These are phyloP conservation scores for Chaetodon auriga DNA, from an alignment of 2,113 vertebrate genomes.

Conservation along the genomic window DNA sequence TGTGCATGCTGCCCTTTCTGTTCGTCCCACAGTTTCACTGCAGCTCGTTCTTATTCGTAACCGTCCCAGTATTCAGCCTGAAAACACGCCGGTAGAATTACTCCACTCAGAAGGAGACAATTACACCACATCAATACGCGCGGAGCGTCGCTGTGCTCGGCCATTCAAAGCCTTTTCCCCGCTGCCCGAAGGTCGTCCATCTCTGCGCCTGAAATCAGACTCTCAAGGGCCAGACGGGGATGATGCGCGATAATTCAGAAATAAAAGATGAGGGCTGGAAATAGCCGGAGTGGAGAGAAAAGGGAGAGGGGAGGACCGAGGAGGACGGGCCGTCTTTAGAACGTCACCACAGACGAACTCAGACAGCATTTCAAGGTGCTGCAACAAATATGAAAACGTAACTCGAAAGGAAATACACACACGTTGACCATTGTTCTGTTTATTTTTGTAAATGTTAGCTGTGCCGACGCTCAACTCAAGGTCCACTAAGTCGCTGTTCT, in stretches of 20 bases:
- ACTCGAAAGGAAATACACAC: too few relatives aligned
- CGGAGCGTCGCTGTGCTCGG: conserved; percentile 1
- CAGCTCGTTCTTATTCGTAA: conserved; percentile 43
- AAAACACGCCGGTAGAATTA: conserved; percentile 55
- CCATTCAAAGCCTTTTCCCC: conserved; percentile 28
- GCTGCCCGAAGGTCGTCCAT: conserved; percentile 56
- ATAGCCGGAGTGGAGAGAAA: conserved; percentile 19
- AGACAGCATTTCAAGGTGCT: background rate
- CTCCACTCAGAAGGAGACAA: conserved; percentile 53
- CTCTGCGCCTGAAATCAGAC: conserved; percentile 52
- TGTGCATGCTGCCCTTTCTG: background rate
- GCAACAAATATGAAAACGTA: background rate
- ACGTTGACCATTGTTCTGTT: too few relatives aligned
- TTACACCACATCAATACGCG: conserved; percentile 46
- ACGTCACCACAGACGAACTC: background rate
- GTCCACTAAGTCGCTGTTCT: background rate
- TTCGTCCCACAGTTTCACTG: conserved; percentile 12
- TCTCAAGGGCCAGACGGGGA: conserved; percentile 43
- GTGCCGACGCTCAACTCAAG: too few relatives aligned
- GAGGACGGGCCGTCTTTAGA: background rate
- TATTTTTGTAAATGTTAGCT: too few relatives aligned
- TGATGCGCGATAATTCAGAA: conserved; percentile 37
- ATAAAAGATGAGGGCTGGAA: conserved; percentile 52
- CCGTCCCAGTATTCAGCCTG: conserved; percentile 23
- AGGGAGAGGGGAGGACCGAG: background rate